Evolutionary conservation across 2,888 invertebrate species (phyloP).

Genomic region (Drosophila acutilabella): DNA sequence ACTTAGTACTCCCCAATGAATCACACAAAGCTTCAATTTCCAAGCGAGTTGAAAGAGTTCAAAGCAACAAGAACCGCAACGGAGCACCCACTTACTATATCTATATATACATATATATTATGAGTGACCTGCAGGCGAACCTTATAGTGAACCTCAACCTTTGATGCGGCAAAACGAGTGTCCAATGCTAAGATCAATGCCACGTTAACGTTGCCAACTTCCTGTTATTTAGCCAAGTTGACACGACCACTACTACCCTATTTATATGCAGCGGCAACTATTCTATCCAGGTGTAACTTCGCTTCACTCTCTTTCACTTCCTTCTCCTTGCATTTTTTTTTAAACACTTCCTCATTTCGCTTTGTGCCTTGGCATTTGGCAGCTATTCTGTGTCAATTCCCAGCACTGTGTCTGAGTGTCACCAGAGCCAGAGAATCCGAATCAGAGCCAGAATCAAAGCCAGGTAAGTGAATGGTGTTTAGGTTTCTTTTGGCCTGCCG

Average conservation of each 20-base stretch:
- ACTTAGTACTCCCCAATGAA: slow-evolving; percentile 23
- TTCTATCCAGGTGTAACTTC: slow-evolving; percentile 22
- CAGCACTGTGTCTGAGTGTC: slow-evolving; percentile 76
- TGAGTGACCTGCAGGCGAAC: slow-evolving; percentile 65
- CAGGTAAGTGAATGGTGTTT: slow-evolving; percentile 62
- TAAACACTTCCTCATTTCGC: slow-evolving; percentile 78
- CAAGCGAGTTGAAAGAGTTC: slow-evolving; percentile 36
- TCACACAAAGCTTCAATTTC: slow-evolving; percentile 46
- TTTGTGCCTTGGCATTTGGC: slow-evolving; percentile 74
- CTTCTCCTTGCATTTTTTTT: slow-evolving; percentile 22
- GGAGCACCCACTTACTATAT: slow-evolving; percentile 47
- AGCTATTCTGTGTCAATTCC: slow-evolving; percentile 79
- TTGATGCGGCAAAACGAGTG: slow-evolving; percentile 34
- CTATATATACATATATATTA: slow-evolving; percentile 48
- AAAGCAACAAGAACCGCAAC: slow-evolving; percentile 37
- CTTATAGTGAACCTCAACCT: slow-evolving; percentile 41
- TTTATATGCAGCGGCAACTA: slow-evolving; percentile 53
- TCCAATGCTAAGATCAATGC: slow-evolving; percentile 80
- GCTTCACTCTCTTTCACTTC: slow-evolving; percentile 19
- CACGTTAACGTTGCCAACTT: slow-evolving; percentile 66
- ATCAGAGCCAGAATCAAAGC: slow-evolving; percentile 1
- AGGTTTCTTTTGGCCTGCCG: neutral
- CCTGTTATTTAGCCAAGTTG: slow-evolving; percentile 54
- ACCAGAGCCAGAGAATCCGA: slow-evolving; percentile 33
- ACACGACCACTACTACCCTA: slow-evolving; percentile 72